Evolutionary conservation across 2,888 invertebrate genomes (phyloP), one percentile per base, ranked within the genome.

Genomic region (Amorpha juglandis): DNA sequence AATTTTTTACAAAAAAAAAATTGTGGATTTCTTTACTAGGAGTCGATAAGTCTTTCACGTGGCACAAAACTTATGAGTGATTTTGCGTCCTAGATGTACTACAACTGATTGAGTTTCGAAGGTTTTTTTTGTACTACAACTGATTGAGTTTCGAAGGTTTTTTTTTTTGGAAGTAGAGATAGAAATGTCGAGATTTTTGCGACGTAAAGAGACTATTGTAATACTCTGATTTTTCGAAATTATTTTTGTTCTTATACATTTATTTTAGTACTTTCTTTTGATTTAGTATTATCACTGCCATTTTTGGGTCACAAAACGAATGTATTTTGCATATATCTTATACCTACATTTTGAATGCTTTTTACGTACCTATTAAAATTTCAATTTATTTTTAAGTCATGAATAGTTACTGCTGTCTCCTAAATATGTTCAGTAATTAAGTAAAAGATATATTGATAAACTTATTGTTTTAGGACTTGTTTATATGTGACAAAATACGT

Each of bases 221-320:
- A 21, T 58, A 12, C 19, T 58, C 35, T 12, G 1, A 48, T 6
- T 42, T 16, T 35, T 42, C 8, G 52, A 51, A 11, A 21, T 33
- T 3, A 33, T 52, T 27, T 52, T 42, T n/a, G n/a, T 42, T 58
- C 6, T 42, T 6, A 19, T 12, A 38, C 4, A 53, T 38, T 42
- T 58, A 16, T 38, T 58, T 58, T 58, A 12, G 11, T 1, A 1
- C 4, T 14, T 9, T 11, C 14, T 38, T 35, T 55, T 3, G n/a
- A 58, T 19, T 58, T 19, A 58, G 58, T 58, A 58, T 42, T 19
- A 58, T 58, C 42, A 58, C 42, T 58, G 42, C 42, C 58, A 42
- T 42, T 42, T 19, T 58, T 19, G 11, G 42, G 42, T 58, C 58
- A 58, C 42, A 42, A 42, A 58, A 35, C 0, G 8, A 16, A 21